Conservation (phyloP, 2,113 vertebrate species). For the Corvus cornix region DNA sequence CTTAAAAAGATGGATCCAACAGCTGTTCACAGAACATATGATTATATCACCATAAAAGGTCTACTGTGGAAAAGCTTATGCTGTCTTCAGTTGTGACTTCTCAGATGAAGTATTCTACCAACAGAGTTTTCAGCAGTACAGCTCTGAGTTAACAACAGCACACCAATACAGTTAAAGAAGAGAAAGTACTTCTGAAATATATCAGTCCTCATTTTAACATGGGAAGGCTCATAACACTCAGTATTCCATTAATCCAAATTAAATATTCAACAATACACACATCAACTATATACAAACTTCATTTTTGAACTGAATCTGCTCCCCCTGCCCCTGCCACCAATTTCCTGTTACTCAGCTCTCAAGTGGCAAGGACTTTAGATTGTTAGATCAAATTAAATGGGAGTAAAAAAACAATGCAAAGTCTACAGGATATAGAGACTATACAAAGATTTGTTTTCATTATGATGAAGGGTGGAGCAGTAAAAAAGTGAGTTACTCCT, state of each 20-base stretch:
- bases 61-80: background rate
- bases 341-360: background rate
- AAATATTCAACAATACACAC: background rate
- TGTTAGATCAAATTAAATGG: background rate
- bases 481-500: background rate
- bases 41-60: background rate
- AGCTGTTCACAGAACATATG: slow-evolving; percentile 29
- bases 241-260: background rate
- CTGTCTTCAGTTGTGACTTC: background rate
- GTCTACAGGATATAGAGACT: background rate
- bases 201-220: background rate
- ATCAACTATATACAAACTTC: background rate
- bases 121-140: background rate
- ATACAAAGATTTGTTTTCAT: background rate
- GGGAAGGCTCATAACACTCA: background rate
- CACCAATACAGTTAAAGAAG: background rate
- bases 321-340: rapidly evolving
- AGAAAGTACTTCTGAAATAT: background rate
- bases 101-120: background rate
- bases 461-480: background rate
- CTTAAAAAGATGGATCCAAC: slow-evolving; percentile 22
- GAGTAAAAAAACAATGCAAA: background rate
- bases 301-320: background rate
- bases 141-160: background rate
- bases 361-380: background rate